Evolutionary conservation across 2,888 invertebrate genomes (phyloP), one percentile per base, ranked within the genome.

Genomic region (Cheilosia soror): DNA sequence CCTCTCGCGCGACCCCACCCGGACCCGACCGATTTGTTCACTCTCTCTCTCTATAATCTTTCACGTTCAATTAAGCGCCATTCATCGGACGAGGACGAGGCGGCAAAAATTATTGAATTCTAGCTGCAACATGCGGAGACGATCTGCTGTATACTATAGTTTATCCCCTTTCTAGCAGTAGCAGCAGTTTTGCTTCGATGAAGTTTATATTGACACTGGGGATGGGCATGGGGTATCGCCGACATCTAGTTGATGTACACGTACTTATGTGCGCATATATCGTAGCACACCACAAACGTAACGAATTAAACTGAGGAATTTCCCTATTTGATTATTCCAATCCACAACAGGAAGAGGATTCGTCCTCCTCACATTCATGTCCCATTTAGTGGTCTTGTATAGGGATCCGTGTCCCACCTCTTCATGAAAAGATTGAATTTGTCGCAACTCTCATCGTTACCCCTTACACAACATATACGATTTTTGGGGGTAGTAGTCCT

Each of bases 291-390:
- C 85, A 77, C 81, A 85, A 81, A 81, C 81, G 76, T 85, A 81
- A 85, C 81, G 81, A 85, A 85, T 81, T 81, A 85, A 85, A 85
- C 81, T 85, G 81, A 85, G 76, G 85, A 85, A 85, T 85, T 85
- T 81, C 85, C 85, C 85, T 85, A 81, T 85, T 85, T 77, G 81
- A 81, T 85, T 85, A 85, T 81, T 77, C 85, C 66, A 76, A 81
- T 85, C 81, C 81, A 76, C 81, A 85, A 80, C 81, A 72, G 85
- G 85, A 37, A 37, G 81, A 72, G 81, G 68, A 85, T 80, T 62
- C 85, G 71, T 85, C 69, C 76, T 85, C 69, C 76, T 80, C 76
- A 71, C 71, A 58, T 85, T 81, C 76, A 76, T 51, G 80, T 66
- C 40, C 55, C 76, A 62, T 85, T 71, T 71, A 81, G 72, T 65